phyloP scores from a whole-genome alignment of 1,140 invertebrate species.

The Elymnias hypermnestra region DNA sequence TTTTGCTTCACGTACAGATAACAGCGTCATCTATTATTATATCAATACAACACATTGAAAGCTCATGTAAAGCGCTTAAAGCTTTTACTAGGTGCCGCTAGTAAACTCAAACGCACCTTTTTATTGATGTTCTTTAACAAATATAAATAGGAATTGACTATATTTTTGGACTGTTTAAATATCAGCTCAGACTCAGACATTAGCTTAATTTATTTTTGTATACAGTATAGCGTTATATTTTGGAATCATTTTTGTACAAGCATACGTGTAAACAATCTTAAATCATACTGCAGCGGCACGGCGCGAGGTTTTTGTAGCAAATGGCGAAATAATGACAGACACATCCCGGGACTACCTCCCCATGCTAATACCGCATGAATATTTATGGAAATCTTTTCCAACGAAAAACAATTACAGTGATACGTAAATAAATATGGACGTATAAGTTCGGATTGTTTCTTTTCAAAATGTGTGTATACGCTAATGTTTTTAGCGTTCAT shows the following conservation, averaged over 20 bases:
- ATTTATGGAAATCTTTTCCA: conserved; percentile 63
- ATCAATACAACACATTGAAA: no score
- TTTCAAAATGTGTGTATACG: conserved; percentile 3
- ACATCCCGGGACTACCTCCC: conserved; percentile 41
- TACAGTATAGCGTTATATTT: conserved; percentile 1
- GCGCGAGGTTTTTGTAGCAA: conserved; percentile 63
- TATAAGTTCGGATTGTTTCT: conserved; percentile 4
- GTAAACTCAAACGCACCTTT: no score
- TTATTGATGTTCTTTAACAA: no score
- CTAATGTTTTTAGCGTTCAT: no score
- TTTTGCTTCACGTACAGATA: no score
- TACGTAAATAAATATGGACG: conserved; percentile 12
- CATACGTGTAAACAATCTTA: conserved; percentile 25
- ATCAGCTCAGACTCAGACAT: no score
- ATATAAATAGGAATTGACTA: no score
- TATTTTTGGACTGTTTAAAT: no score
- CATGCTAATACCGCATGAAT: conserved; percentile 70
- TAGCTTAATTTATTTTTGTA: no score
- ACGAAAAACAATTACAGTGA: conserved; percentile 54
- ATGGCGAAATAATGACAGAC: conserved; percentile 69
- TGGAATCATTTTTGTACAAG: conserved; percentile 6
- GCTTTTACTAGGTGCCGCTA: no score
- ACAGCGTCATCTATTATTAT: no score
- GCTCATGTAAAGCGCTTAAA: no score
- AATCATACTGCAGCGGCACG: conserved; percentile 20